Percentiles rank a stretch among this genome's conserved stretches.
Evolutionary conservation across 2,888 invertebrate genomes (phyloP).

Genomic region (Metopia argyrocephala): DNA sequence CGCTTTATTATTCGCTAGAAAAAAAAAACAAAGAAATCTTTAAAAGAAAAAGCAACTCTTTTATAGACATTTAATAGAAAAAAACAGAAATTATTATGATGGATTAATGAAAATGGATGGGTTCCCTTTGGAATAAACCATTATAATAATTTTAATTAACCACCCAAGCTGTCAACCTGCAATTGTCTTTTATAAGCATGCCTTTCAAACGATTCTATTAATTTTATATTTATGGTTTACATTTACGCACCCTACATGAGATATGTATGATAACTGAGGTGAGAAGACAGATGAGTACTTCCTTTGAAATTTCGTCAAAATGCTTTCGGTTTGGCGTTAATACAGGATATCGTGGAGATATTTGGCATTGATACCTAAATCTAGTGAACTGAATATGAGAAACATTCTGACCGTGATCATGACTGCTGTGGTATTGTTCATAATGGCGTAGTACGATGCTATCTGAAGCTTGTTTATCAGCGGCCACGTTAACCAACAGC

Average conservation of each 20-base stretch:
- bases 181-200: neutral
- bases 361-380: too few species aligned
- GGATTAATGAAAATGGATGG: constrained; percentile 4
- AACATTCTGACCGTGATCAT: too few species aligned
- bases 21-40: constrained; percentile 3
- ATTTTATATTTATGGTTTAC: constrained; percentile 14
- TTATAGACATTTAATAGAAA: constrained; percentile 31
- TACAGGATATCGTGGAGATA: too few species aligned
- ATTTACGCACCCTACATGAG: constrained; percentile 24
- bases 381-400: too few species aligned
- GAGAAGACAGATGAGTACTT: too few species aligned
- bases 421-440: too few species aligned
- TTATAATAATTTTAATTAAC: constrained; percentile 26
- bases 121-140: neutral
- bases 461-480: too few species aligned
- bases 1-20: constrained; percentile 54
- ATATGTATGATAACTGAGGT: too few species aligned
- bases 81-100: constrained; percentile 21
- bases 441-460: too few species aligned
- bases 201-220: constrained; percentile 12
- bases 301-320: too few species aligned
- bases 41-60: neutral
- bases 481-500: too few species aligned
- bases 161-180: neutral
- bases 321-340: too few species aligned